Evolutionary conservation across 1,140 invertebrate species (phyloP).

Genomic region (Drosophila sturtevanti): DNA sequence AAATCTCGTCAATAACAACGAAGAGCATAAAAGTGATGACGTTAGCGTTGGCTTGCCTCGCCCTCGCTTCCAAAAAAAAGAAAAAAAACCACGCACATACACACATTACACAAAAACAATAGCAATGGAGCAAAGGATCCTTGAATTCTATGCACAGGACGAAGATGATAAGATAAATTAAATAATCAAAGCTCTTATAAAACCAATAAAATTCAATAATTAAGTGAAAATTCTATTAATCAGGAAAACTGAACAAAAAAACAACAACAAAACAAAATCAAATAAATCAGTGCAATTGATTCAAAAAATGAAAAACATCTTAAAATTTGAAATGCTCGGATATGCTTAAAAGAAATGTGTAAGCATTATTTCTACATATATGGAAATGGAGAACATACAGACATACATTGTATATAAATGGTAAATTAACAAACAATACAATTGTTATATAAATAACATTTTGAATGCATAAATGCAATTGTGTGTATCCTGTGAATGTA

Average conservation of each 20-base stretch:
- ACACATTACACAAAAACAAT: constrained; percentile 1
- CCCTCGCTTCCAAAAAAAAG: constrained; percentile 1
- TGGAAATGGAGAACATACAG: too few species aligned
- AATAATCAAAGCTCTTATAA: too few species aligned
- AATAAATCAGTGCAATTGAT: background rate
- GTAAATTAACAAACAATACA: too few species aligned
- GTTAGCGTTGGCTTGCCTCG: constrained; percentile 18
- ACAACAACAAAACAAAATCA: background rate
- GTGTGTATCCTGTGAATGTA: constrained; percentile 36
- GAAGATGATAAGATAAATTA: too few species aligned
- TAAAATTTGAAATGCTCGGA: too few species aligned
- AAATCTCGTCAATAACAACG: constrained; percentile 11
- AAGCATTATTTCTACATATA: too few species aligned
- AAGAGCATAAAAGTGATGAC: constrained; percentile 13
- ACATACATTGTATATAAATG: too few species aligned
- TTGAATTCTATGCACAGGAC: background rate
- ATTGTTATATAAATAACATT: background rate
- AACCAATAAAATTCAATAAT: too few species aligned
- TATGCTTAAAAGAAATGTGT: too few species aligned
- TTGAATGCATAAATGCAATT: constrained; percentile 8
- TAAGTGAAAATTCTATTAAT: background rate
- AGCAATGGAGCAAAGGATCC: background rate
- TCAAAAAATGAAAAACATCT: too few species aligned
- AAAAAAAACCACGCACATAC: background rate
- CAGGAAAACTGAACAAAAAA: background rate